These are phyloP conservation scores for Lamproptera curius DNA, from an alignment of 2,888 invertebrate genomes.

Conservation along the genomic window DNA sequence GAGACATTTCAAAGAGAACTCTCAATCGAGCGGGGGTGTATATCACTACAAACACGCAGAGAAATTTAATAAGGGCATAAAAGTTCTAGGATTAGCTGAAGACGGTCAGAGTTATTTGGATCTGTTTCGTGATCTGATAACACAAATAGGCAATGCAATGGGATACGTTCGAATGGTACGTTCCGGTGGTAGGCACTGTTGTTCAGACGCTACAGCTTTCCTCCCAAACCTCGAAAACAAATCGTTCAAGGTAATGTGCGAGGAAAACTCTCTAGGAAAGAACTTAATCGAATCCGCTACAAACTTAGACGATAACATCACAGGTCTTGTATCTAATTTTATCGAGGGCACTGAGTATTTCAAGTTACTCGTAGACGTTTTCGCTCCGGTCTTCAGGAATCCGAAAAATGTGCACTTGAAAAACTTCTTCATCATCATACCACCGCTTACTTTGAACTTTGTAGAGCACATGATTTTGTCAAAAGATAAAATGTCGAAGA, in stretches of 20 bases:
- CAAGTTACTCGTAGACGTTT: slow-evolving; percentile 93
- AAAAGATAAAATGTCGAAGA: slow-evolving; percentile 95
- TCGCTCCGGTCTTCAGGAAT: slow-evolving; percentile 92
- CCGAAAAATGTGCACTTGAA: slow-evolving; percentile 92
- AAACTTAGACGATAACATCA: slow-evolving; percentile 87
- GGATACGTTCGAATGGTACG: slow-evolving; percentile 96
- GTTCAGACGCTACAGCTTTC: slow-evolving; percentile 93
- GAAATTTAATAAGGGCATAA: slow-evolving; percentile 94
- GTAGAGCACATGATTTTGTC: slow-evolving; percentile 94
- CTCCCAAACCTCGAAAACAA: slow-evolving; percentile 85
- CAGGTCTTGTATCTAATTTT: slow-evolving; percentile 88
- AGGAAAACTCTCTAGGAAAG: slow-evolving; percentile 77
- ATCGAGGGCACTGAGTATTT: slow-evolving; percentile 94
- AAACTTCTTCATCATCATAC: slow-evolving; percentile 95
- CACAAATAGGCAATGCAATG: slow-evolving; percentile 97
- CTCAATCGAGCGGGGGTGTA: slow-evolving; percentile 80
- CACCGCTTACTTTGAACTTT: slow-evolving; percentile 95
- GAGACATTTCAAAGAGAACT: slow-evolving; percentile 88
- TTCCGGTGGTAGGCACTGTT: slow-evolving; percentile 95
- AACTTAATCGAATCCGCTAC: slow-evolving; percentile 82
- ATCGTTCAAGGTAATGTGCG: slow-evolving; percentile 80
- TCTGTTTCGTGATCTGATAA: slow-evolving; percentile 93
- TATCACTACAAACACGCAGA: slow-evolving; percentile 95
- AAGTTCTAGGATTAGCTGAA: slow-evolving; percentile 88
- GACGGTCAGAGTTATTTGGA: slow-evolving; percentile 94